A percentile compares a stretch with the other conserved stretches of the same genome.
Conservation (phyloP, 1,140 invertebrate genomes). For the Oryctes rhinoceros region DNA sequence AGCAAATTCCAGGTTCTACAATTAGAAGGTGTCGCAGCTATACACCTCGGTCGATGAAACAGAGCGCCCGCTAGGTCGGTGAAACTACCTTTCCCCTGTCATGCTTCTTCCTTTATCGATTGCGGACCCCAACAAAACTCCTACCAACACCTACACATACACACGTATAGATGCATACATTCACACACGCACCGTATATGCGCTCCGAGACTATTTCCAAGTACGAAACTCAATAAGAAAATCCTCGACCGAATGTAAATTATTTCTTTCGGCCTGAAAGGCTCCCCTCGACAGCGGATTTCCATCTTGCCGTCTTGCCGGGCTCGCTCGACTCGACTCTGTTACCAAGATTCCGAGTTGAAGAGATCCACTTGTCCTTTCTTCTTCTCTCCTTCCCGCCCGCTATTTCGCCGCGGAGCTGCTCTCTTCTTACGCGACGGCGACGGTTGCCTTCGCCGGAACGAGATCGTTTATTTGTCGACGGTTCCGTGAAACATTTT, state of each 20-base stretch:
- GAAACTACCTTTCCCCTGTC: no score
- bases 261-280: slow-evolving; percentile 18
- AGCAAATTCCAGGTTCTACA: no score
- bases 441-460: neutral
- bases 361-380: neutral
- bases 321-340: neutral
- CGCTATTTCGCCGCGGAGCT: neutral
- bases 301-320: neutral
- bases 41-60: no score
- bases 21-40: no score
- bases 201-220: neutral
- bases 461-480: neutral
- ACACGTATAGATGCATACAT: no score
- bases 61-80: no score
- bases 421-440: neutral
- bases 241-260: slow-evolving; percentile 20
- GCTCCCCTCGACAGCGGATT: slow-evolving; percentile 21
- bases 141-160: no score
- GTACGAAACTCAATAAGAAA: slow-evolving; percentile 25
- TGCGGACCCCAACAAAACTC: no score
- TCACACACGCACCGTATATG: no score
- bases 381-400: neutral
- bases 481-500: slow-evolving; percentile 21
- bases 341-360: neutral
- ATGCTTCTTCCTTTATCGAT: no score